Percentiles rank a stretch among this genome's conserved stretches.
phyloP scores from a whole-genome alignment of 2,797 vertebrate genomes.

The Leptatherina wallacei region DNA sequence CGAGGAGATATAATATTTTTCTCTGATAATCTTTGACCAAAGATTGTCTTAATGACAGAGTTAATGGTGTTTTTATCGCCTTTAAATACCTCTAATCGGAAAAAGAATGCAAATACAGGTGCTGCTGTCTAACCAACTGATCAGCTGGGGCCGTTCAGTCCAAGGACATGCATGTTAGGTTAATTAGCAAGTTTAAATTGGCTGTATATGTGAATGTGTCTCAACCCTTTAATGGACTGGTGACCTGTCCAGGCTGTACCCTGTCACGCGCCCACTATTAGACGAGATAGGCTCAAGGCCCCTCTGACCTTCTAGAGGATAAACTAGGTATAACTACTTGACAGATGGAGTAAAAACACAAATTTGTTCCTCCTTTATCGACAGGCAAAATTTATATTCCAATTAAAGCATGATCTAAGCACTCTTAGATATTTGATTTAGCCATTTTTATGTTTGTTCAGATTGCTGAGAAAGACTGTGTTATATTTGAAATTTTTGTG shows the following conservation, averaged over 20 bases:
- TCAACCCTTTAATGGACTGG: constrained; percentile 1
- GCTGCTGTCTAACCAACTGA: neutral
- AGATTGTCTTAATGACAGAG: constrained; percentile 31
- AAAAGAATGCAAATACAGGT: constrained; percentile 70
- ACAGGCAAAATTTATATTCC: constrained; percentile 69
- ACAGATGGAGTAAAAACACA: constrained; percentile 64
- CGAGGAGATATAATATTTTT: neutral
- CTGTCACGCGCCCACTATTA: neutral
- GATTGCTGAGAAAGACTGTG: constrained; percentile 46
- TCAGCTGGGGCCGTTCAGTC: neutral
- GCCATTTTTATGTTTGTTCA: constrained; percentile 43
- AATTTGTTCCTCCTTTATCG: constrained; percentile 73
- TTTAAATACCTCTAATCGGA: constrained; percentile 72
- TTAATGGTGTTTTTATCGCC: constrained; percentile 48
- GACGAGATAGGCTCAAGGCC: neutral
- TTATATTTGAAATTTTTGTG: constrained; percentile 32
- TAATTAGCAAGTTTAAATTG: constrained; percentile 14
- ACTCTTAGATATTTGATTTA: constrained; percentile 67
- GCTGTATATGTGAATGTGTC: constrained; percentile 1
- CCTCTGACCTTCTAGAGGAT: neutral
- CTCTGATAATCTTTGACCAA: constrained; percentile 10
- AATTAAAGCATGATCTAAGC: constrained; percentile 74
- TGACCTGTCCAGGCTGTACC: neutral
- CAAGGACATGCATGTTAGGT: constrained; percentile 5
- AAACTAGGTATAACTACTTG: neutral